Evolutionary conservation across 2,888 invertebrate species (phyloP).

Genomic region (Agrochola litura): DNA sequence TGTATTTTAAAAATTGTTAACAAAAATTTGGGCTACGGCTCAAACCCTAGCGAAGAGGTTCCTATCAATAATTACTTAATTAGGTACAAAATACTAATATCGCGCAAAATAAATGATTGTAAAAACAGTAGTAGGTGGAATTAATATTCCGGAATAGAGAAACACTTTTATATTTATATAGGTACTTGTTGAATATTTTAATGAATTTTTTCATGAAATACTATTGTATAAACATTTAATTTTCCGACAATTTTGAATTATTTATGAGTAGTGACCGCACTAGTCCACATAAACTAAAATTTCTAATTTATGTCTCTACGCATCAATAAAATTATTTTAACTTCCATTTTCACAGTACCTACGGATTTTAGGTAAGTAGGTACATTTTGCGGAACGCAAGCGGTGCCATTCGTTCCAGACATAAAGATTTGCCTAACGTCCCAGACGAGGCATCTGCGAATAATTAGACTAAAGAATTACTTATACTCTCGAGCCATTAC

Average conservation of each 20-base stretch:
- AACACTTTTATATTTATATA: too few relatives aligned
- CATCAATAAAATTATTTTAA: constrained; percentile 9
- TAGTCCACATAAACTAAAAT: constrained; percentile 33
- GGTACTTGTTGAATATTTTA: constrained; percentile 7
- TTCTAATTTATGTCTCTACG: constrained; percentile 14
- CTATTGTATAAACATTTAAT: constrained; percentile 26
- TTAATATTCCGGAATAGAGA: constrained; percentile 7
- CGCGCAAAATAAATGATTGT: background rate
- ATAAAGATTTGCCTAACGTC: constrained; percentile 8
- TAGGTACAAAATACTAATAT: background rate
- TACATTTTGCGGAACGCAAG: constrained; percentile 3
- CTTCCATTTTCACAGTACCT: background rate
- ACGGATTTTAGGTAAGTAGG: background rate
- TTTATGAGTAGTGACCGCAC: constrained; percentile 22
- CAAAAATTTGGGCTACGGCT: background rate
- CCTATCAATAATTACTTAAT: too few relatives aligned
- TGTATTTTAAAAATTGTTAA: background rate
- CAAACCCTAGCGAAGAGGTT: too few relatives aligned
- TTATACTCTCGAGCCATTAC: constrained; percentile 23
- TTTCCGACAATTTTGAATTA: constrained; percentile 36
- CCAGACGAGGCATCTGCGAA: constrained; percentile 26
- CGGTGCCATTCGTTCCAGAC: constrained; percentile 22
- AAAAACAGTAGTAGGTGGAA: background rate
- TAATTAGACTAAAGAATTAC: constrained; percentile 17
- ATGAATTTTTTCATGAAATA: constrained; percentile 11